Base-by-base conservation (phyloP, 1,140 invertebrate species). In the Cherax quadricarinatus region DNA sequence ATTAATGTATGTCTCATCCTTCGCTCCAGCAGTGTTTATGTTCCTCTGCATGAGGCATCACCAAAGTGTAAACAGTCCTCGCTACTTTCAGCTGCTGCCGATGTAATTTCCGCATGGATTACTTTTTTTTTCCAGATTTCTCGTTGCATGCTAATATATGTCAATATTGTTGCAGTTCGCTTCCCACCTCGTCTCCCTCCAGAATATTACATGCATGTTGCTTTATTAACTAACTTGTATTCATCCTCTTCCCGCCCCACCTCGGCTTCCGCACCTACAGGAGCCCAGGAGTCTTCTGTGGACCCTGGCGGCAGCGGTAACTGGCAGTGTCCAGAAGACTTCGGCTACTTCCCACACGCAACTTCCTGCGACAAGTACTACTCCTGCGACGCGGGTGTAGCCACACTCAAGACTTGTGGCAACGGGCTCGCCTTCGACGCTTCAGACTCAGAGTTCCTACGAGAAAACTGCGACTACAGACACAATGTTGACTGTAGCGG, bases 401-500 rank as follows among this genome's bases (percentile, higher is more conserved):
- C 98, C 89, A 97, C 98, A 94, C 95, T 99, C 92, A 98, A 98
- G 95, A 98, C 98, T 53, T 99, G 98, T 95, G 98, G 98, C 73
- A 99, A 99, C 94, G 98, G 98, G 79, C 96, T 99, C 60, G 98
- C 98, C 86, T 99, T 99, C 95, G 98, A 98, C 95, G 97, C 98
- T 91, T 96, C 96, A 24, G 98, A 99, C 95, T 96, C 96, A 79
- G 98, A 98, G 96, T 98, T 97, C 96, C 96, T 98, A 94, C 98
- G 97, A 79, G 98, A 99, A 95, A 99, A 99, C 96, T 99, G 98
- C 95, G 98, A 98, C 95, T 99, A 99, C 95, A 96, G 98, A 91
- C 98, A 99, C 96, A 98, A 98, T 94, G 98, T 99, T n/a, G 98
- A 99, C 94, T 99, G 98, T 95, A 98, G 98, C 21, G 97, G 98